These are phyloP conservation scores for Ferdinandea cuprea DNA, from an alignment of 2,888 invertebrate species.

Conservation along the genomic window DNA sequence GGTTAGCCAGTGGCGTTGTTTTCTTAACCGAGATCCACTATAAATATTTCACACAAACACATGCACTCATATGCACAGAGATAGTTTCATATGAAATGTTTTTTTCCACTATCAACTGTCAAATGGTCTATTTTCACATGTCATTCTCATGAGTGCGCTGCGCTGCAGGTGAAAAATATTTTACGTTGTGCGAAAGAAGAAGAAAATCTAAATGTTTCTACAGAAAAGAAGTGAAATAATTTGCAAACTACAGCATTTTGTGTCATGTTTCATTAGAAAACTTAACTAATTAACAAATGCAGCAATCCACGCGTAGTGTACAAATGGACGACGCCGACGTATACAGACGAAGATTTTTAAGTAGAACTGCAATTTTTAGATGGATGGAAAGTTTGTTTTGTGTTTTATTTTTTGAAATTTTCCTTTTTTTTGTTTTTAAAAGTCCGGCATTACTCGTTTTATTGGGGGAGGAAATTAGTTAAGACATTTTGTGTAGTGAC, in stretches of 20 bases:
- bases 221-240: conserved; percentile 44
- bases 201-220: conserved; percentile 8
- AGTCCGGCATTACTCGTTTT: background rate
- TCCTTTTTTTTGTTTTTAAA: conserved; percentile 4
- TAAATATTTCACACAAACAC: background rate
- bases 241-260: conserved; percentile 35
- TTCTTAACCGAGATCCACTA: conserved; percentile 39
- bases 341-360: background rate
- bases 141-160: conserved; percentile 31
- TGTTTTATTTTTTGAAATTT: no score
- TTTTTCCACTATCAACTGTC: conserved; percentile 45
- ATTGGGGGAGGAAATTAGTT: conserved; percentile 20
- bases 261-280: conserved; percentile 53
- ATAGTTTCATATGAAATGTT: background rate
- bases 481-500: conserved; percentile 32
- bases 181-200: background rate
- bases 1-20: conserved; percentile 37
- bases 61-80: background rate
- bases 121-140: conserved; percentile 60
- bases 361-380: background rate
- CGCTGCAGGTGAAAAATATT: conserved; percentile 49
- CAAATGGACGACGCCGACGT: conserved; percentile 15
- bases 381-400: background rate
- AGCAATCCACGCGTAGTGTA: conserved; percentile 30
- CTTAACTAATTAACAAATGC: conserved; percentile 54